These are phyloP conservation scores for Cerceris ruficornis DNA, from an alignment of 2,888 invertebrate genomes.

Conservation along the genomic window DNA sequence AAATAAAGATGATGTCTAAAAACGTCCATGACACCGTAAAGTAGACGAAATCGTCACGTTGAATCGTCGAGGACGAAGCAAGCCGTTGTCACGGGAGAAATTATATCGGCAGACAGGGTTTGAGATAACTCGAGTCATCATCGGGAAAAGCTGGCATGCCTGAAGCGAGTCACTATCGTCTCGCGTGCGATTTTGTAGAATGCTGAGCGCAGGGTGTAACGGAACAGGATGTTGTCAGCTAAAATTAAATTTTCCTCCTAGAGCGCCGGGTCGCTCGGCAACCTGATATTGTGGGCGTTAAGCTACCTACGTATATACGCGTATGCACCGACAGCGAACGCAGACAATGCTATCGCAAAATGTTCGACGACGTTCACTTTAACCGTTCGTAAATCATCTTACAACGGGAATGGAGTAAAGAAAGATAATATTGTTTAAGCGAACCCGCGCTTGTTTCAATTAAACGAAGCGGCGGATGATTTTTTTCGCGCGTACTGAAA, in stretches of 20 bases:
- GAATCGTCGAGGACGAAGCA: conserved; percentile 13
- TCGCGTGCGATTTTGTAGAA: conserved; percentile 68
- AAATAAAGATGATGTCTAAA: too few species aligned
- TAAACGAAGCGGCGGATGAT: neutral
- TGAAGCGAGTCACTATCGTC: conserved; percentile 52
- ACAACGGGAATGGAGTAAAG: conserved; percentile 11
- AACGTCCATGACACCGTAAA: neutral
- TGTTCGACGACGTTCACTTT: conserved; percentile 43
- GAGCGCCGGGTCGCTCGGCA: conserved; percentile 69
- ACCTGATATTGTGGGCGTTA: conserved; percentile 68
- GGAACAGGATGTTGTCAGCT: conserved; percentile 72
- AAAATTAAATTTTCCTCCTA: conserved; percentile 70
- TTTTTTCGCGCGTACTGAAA: neutral
- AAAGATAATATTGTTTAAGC: conserved; percentile 36
- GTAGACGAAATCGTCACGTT: neutral
- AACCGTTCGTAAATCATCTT: conserved; percentile 37
- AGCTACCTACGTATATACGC: conserved; percentile 43
- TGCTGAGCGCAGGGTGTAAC: conserved; percentile 67
- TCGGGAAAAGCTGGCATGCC: conserved; percentile 54
- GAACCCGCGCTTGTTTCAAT: neutral
- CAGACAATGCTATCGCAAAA: conserved; percentile 44
- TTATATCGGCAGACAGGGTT: conserved; percentile 39
- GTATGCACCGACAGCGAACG: conserved; percentile 54
- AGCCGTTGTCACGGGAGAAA: conserved; percentile 25
- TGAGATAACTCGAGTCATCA: conserved; percentile 50